These are phyloP conservation scores for Odontamblyopus rebecca DNA, from an alignment of 2,797 vertebrate species.

Conservation along the genomic window DNA sequence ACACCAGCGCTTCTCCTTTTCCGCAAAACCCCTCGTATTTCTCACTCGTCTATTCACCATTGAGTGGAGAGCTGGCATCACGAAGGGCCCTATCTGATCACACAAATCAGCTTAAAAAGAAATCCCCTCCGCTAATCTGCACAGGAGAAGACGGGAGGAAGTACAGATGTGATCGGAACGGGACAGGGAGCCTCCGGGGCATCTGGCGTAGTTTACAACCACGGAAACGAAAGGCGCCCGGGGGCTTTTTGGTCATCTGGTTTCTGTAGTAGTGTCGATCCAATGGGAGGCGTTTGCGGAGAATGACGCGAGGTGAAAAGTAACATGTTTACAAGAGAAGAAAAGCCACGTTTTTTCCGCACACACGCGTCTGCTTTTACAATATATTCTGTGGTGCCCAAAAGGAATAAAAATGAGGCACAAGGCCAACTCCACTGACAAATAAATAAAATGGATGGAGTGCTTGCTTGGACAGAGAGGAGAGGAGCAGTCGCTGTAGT, in stretches of 20 bases:
- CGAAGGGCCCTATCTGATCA: conserved; percentile 62
- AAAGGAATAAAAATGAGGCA: too few relatives aligned
- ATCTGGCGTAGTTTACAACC: conserved; percentile 7
- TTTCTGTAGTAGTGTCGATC: background rate
- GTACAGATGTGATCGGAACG: conserved; percentile 52
- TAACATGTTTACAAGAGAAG: background rate
- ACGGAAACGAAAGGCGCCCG: too few relatives aligned
- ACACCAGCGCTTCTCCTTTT: conserved; percentile 23
- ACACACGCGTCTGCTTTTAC: background rate
- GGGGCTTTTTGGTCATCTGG: background rate
- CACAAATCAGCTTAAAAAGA: conserved; percentile 62
- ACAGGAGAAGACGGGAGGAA: conserved; percentile 41
- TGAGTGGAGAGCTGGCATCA: conserved; percentile 45
- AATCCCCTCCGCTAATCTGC: conserved; percentile 53
- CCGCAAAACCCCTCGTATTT: conserved; percentile 24
- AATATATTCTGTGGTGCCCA: background rate
- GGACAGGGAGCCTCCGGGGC: conserved; percentile 1
- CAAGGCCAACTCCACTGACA: too few relatives aligned
- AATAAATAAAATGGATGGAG: background rate
- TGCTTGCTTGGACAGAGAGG: background rate
- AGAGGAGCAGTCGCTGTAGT: too few relatives aligned
- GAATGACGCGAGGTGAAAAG: background rate
- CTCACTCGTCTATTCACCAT: conserved; percentile 48
- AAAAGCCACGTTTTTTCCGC: background rate
- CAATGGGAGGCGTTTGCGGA: background rate